phyloP scores from a whole-genome alignment of 64 coral and sea anemone genomes.

The Pocillopora verrucosa region DNA sequence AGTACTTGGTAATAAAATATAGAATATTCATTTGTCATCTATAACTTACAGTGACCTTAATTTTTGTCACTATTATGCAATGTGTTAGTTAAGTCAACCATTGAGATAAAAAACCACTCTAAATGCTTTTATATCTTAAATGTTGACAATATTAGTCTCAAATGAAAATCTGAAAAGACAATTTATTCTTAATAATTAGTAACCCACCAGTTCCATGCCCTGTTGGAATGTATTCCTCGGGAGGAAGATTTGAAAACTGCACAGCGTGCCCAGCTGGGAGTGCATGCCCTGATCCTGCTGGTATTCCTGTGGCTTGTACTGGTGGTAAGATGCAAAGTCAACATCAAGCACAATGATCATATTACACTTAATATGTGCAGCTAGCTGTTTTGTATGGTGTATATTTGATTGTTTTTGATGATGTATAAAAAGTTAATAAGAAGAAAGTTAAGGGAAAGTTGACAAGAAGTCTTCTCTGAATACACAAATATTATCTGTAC shows the following conservation, averaged over 20 bases:
- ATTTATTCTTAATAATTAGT: conserved; percentile 38
- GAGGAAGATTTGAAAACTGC: conserved; percentile 88
- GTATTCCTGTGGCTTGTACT: conserved; percentile 62
- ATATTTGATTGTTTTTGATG: no score
- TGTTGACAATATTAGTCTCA: not conserved
- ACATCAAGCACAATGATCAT: no score
- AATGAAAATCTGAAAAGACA: not conserved
- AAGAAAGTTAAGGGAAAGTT: no score
- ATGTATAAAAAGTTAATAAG: no score
- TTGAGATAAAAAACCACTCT: no score
- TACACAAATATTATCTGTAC: no score
- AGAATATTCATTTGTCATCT: no score
- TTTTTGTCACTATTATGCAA: no score
- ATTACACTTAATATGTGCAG: not conserved
- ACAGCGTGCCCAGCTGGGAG: conserved; percentile 90
- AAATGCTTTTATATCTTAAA: not conserved
- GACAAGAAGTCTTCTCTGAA: no score
- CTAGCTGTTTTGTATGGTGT: not conserved
- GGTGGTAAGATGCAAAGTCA: conserved; percentile 50
- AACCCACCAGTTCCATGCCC: conserved; percentile 82
- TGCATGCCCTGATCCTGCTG: conserved; percentile 71
- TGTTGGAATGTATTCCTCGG: conserved; percentile 82
- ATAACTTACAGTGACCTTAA: no score
- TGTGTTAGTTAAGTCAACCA: no score
- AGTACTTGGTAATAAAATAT: no score